Conservation (phyloP, 2,797 vertebrate genomes). For the Xiphophorus birchmanni region DNA sequence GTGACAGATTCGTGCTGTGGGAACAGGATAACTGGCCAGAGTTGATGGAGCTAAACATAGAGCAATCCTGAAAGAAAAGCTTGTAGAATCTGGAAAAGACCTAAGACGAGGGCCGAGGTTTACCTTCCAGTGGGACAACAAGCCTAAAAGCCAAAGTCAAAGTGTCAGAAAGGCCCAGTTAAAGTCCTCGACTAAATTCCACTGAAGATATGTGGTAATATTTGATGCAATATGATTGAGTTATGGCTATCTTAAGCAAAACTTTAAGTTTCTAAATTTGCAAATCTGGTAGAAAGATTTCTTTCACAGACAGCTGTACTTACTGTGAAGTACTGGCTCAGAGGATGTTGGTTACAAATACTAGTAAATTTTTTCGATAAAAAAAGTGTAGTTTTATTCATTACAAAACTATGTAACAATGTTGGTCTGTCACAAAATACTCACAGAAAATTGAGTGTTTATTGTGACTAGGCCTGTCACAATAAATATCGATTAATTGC, state of each 20-base stretch:
- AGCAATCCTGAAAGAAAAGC: background rate
- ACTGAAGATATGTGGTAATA: background rate
- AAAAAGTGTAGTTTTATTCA: background rate
- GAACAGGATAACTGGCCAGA: background rate
- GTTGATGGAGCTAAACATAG: background rate
- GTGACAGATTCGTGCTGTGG: background rate
- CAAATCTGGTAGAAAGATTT: background rate
- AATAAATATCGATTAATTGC: too few species aligned
- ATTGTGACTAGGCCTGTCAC: too few species aligned
- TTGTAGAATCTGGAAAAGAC: background rate
- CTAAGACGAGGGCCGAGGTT: background rate
- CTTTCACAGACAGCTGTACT: background rate
- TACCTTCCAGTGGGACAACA: background rate
- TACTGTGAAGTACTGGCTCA: background rate
- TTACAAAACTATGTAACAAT: background rate
- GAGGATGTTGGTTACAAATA: background rate
- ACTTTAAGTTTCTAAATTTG: background rate
- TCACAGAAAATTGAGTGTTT: background rate
- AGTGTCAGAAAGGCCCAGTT: background rate
- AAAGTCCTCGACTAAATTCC: background rate
- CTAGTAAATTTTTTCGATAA: background rate
- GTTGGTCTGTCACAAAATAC: background rate
- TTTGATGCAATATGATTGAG: background rate
- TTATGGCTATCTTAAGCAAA: background rate
- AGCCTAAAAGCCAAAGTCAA: background rate